phyloP scores from a whole-genome alignment of 1,140 invertebrate genomes.

The Globodera ellingtonae region DNA sequence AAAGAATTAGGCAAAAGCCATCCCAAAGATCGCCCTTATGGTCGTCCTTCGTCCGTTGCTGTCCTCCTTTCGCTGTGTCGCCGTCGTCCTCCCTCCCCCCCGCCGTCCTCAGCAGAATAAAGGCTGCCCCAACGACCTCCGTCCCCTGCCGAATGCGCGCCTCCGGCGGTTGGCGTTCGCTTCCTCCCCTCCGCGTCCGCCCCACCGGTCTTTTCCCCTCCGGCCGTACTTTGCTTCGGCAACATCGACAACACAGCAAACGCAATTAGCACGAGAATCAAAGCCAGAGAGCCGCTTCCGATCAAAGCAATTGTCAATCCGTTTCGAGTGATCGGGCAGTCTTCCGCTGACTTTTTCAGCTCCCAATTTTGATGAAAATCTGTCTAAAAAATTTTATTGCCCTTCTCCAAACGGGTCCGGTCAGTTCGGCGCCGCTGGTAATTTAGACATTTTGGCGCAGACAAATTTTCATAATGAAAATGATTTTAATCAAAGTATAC shows the following conservation, averaged over 20 bases:
- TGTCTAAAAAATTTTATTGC: no score
- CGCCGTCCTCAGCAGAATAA: not conserved
- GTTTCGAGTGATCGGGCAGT: slow-evolving; percentile 48
- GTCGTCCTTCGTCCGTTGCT: no score
- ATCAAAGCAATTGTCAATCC: slow-evolving; percentile 34
- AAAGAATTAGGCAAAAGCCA: no score
- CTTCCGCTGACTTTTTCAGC: not conserved
- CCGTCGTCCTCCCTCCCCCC: not conserved
- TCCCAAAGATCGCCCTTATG: no score
- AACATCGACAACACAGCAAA: slow-evolving; percentile 9
- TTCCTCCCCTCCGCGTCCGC: not conserved
- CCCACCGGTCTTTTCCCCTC: not conserved
- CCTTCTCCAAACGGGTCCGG: no score
- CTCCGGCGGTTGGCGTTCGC: not conserved
- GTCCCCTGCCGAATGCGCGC: no score
- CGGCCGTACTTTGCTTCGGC: not conserved
- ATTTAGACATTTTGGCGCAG: no score
- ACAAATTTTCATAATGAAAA: no score
- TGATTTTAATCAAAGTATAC: no score
- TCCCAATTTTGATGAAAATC: no score
- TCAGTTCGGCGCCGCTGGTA: no score
- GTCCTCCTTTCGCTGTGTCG: not conserved
- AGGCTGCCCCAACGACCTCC: no score
- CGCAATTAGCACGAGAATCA: slow-evolving; percentile 35
- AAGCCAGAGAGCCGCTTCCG: slow-evolving; percentile 20